phyloP scores from a whole-genome alignment of 2,113 vertebrate species.

The Laticauda laticaudata region DNA sequence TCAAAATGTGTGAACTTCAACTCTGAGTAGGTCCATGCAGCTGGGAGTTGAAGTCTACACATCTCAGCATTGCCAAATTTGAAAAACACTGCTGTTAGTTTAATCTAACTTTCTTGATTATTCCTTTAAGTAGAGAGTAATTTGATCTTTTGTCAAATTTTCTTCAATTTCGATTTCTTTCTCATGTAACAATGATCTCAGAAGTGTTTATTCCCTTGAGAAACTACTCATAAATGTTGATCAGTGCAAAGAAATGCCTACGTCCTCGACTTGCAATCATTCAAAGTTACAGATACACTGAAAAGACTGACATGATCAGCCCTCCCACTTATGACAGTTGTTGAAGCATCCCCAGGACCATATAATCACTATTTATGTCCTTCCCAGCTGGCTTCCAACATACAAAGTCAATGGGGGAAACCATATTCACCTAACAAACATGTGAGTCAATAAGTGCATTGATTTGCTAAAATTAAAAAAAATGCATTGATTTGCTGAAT shows the following conservation, averaged over 20 bases:
- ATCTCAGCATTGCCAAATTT: neutral
- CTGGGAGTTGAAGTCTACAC: neutral
- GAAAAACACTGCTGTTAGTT: neutral
- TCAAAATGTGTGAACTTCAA: neutral
- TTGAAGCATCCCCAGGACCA: neutral
- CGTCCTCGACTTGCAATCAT: neutral
- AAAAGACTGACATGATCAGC: neutral
- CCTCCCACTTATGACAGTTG: neutral
- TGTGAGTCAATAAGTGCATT: neutral
- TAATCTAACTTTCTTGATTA: neutral
- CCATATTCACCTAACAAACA: neutral
- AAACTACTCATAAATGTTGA: neutral
- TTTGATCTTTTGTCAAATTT: neutral
- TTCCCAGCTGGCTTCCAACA: neutral
- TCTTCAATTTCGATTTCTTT: neutral
- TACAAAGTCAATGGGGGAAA: too few species aligned
- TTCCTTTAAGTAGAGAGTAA: neutral
- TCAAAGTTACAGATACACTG: neutral
- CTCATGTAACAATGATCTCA: neutral
- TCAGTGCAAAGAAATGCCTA: neutral
- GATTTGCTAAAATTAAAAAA: neutral
- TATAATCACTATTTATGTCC: neutral
- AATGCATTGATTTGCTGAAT: neutral
- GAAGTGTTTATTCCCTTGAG: neutral
- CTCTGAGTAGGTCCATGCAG: neutral